phyloP scores from a whole-genome alignment of 37 sponge, comb jelly and placozoan species.

The Beroe forskalii region DNA sequence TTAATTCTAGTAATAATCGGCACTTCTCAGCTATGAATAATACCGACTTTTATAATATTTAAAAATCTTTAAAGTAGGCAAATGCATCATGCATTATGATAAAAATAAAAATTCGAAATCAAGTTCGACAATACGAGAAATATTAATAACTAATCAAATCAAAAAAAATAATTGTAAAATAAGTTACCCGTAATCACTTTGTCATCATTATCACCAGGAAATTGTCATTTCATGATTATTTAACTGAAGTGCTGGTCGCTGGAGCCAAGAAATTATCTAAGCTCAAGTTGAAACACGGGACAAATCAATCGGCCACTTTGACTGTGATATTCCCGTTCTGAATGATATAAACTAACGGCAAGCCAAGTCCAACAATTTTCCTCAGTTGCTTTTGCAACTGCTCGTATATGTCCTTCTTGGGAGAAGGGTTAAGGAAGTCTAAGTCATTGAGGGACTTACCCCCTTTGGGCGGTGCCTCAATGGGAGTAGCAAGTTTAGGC shows the following conservation, averaged over 20 bases:
- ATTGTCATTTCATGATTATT: no score
- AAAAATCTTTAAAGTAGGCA: no score
- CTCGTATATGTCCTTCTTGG: neutral
- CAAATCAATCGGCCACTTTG: slow-evolving; percentile 7
- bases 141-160: no score
- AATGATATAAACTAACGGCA: slow-evolving; percentile 19
- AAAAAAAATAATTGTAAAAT: neutral
- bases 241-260: no score
- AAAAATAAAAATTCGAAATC: no score
- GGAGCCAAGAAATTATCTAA: no score
- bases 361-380: neutral
- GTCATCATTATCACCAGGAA: no score
- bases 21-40: no score
- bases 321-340: slow-evolving; percentile 34
- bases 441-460: neutral
- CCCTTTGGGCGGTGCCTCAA: neutral
- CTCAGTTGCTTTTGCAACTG: neutral
- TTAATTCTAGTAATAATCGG: no score
- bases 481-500: neutral
- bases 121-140: no score
- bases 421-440: neutral
- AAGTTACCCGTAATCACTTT: neutral
- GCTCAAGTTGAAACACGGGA: neutral
- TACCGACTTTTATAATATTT: no score
- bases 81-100: no score